Evolutionary conservation across 2,888 invertebrate genomes (phyloP).

Genomic region (Anarsia innoxiella): DNA sequence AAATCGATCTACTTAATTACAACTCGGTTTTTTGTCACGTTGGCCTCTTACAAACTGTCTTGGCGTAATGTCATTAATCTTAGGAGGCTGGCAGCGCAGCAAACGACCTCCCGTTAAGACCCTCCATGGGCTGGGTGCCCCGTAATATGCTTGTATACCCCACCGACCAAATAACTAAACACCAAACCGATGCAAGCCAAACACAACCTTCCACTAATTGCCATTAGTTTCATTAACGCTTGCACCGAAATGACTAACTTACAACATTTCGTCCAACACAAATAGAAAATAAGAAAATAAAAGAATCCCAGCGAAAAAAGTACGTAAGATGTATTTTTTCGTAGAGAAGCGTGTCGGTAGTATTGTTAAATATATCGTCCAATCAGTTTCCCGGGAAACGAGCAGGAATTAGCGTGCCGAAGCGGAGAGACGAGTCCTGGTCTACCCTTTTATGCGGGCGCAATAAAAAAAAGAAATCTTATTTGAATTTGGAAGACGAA

Average conservation of each 20-base stretch:
- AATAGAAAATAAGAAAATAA: slow-evolving; percentile 61
- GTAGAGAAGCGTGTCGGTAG: slow-evolving; percentile 61
- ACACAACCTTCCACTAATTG: slow-evolving; percentile 61
- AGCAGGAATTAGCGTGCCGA: slow-evolving; percentile 65
- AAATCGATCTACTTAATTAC: slow-evolving; percentile 50
- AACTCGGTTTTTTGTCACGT: slow-evolving; percentile 57
- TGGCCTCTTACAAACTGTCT: slow-evolving; percentile 63
- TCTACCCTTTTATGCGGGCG: slow-evolving; percentile 66
- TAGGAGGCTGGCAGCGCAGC: slow-evolving; percentile 66
- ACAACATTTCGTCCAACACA: slow-evolving; percentile 39
- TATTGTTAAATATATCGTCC: slow-evolving; percentile 74
- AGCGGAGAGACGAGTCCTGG: slow-evolving; percentile 51
- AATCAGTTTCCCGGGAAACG: slow-evolving; percentile 65
- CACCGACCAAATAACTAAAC: slow-evolving; percentile 53
- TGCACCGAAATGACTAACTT: slow-evolving; percentile 34
- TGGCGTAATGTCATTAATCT: slow-evolving; percentile 70
- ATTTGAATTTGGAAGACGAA: slow-evolving; percentile 72
- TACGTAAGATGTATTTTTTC: slow-evolving; percentile 68
- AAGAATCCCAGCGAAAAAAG: slow-evolving; percentile 57
- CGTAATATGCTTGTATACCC: slow-evolving; percentile 59
- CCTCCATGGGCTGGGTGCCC: slow-evolving; percentile 60
- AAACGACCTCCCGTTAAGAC: slow-evolving; percentile 72
- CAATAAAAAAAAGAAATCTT: slow-evolving; percentile 67
- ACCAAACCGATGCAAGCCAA: slow-evolving; percentile 49
- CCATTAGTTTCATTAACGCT: slow-evolving; percentile 60